Conservation (phyloP, 2,888 invertebrate genomes). For the Vannuccia rotundouncinata region DNA sequence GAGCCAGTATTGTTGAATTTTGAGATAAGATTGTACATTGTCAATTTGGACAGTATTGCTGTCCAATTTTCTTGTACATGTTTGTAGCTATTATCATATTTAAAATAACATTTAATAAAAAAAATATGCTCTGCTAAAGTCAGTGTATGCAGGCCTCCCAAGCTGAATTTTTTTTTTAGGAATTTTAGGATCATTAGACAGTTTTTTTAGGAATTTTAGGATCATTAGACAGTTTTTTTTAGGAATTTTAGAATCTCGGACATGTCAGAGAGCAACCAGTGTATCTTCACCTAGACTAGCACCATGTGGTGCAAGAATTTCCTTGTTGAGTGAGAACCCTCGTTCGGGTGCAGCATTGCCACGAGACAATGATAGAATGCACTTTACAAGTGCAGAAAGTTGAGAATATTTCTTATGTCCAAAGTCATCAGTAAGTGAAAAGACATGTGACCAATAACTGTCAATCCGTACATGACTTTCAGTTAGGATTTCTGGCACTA, state of each 20-base stretch:
- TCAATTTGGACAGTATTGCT: constrained; percentile 1
- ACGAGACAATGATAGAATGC: not conserved
- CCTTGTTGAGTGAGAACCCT: constrained; percentile 25
- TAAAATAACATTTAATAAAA: not conserved
- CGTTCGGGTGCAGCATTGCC: constrained; percentile 9
- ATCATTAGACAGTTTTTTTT: no score
- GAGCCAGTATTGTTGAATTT: constrained; percentile 13
- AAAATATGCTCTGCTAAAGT: not conserved
- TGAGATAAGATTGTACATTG: not conserved
- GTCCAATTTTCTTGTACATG: not conserved
- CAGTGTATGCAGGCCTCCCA: no score
- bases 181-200: no score
- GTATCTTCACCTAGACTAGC: constrained; percentile 19
- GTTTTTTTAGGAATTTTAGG: no score
- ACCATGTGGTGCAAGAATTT: not conserved
- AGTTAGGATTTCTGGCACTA: not conserved
- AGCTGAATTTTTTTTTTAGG: no score
- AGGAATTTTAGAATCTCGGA: no score
- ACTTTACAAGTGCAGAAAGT: constrained; percentile 1
- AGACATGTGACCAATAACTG: not conserved
- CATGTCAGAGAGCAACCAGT: constrained; percentile 25
- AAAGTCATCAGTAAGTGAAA: not conserved
- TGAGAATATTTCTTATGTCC: constrained; percentile 6
- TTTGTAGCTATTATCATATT: constrained; percentile 7
- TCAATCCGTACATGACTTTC: constrained; percentile 13